Base-by-base conservation (phyloP, 2,797 vertebrate species). In the Clarias laeviceps region DNA sequence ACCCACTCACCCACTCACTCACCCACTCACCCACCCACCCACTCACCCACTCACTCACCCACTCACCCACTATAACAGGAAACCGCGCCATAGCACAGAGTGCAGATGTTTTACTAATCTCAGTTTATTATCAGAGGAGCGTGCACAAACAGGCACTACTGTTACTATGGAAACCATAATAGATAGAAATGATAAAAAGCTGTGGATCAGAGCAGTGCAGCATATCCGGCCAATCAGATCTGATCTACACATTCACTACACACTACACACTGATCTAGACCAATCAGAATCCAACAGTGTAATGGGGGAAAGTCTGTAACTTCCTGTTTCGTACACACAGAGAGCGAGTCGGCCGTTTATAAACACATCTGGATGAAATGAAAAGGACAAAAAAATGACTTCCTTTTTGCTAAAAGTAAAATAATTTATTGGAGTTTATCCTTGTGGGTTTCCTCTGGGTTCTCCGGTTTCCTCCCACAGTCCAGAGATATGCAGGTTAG, bases 391-490 rank as follows among this genome's bases (percentile, higher is more conserved):
- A 79, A 79, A 40, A 0, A 45, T 45, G 9, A n/a, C 8, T 18
- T 40, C 18, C 5, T 77, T 22, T 18, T 57, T 61, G 18, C 11
- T 24, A 20, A 78, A 76, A 76, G n/a, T 76, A 76, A 76, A 77
- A 59, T 34, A 78, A 78, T 78, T 78, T 78, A 78, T 37, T 78
- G 32, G 76, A 37, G 76, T 22, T 77, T 20, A 9, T 77, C 59
- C 27, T 2, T 45, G 9, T 11, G 40, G 37, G 37, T 37, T 37
- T 37, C 37, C 37, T 37, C 37, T 5, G 37, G 37, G 37, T 37
- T 5, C 37, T 37, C 37, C 5, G 5, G 37, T 37, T 37, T 37
- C 37, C 37, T 37, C 37, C 37, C 37, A 37, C 37, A 37, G 37
- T 37, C 37, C 37, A 37, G 5, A 37, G 37, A 37, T 37, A 37